Conservation (phyloP, 2,888 invertebrate species). For the Amphipoea lucens region DNA sequence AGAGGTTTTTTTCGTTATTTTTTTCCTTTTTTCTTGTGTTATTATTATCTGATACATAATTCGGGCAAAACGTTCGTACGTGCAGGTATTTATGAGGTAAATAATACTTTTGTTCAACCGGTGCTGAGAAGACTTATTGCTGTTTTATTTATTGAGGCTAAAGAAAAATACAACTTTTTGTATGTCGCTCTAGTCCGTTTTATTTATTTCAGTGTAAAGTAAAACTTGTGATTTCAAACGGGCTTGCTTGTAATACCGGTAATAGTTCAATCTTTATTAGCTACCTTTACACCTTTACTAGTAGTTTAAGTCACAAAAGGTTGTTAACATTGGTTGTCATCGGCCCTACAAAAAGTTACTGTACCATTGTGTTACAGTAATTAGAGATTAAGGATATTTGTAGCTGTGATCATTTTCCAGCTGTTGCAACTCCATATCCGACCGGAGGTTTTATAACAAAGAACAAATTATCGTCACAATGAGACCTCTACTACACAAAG, state of each 20-base stretch:
- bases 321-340: neutral
- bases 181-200: slow-evolving; percentile 32
- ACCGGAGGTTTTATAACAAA: neutral
- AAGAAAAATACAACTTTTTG: slow-evolving; percentile 43
- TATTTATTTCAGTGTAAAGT: slow-evolving; percentile 34
- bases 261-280: neutral
- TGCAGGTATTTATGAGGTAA: slow-evolving; percentile 70
- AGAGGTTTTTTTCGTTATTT: slow-evolving; percentile 66
- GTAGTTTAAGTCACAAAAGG: neutral
- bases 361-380: neutral
- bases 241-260: neutral
- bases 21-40: slow-evolving; percentile 70
- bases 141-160: slow-evolving; percentile 63
- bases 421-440: neutral
- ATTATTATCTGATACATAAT: slow-evolving; percentile 70
- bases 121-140: slow-evolving; percentile 58
- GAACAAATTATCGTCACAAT: neutral
- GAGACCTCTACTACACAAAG: neutral
- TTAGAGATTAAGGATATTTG: neutral
- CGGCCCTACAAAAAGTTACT: neutral
- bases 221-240: slow-evolving; percentile 11
- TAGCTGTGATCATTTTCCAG: neutral
- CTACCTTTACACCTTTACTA: neutral
- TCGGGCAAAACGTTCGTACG: slow-evolving; percentile 65
- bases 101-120: slow-evolving; percentile 64